Evolutionary conservation across 2,888 invertebrate species (phyloP).

Genomic region (Metallyticus violacea): DNA sequence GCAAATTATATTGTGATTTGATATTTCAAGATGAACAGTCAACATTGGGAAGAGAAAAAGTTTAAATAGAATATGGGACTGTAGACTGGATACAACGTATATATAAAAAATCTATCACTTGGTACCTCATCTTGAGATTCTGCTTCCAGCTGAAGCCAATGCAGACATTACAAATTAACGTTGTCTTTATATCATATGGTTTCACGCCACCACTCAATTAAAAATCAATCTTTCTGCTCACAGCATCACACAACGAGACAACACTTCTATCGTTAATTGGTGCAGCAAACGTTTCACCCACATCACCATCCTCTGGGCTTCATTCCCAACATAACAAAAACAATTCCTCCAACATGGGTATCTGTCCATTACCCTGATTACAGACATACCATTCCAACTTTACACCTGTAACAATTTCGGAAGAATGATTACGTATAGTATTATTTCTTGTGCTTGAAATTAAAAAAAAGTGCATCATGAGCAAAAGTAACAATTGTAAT

Average conservation of each 20-base stretch:
- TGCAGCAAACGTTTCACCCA: background rate
- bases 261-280: slow-evolving; percentile 6
- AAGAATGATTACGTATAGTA: slow-evolving; percentile 31
- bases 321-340: slow-evolving; percentile 4
- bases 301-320: background rate
- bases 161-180: background rate
- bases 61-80: slow-evolving; percentile 28
- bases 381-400: background rate
- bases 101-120: slow-evolving; percentile 26
- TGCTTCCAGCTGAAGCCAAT: slow-evolving; percentile 4
- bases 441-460: slow-evolving; percentile 32
- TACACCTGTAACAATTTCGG: slow-evolving; percentile 18
- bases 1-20: background rate
- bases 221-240: slow-evolving; percentile 6
- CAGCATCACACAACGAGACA: slow-evolving; percentile 16
- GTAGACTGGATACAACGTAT: slow-evolving; percentile 23
- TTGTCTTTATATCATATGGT: background rate
- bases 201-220: background rate
- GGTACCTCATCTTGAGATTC: slow-evolving; percentile 21
- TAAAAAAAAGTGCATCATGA: slow-evolving; percentile 33
- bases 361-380: background rate
- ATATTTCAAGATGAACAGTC: slow-evolving; percentile 7
- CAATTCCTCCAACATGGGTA: background rate
- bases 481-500: slow-evolving; percentile 27
- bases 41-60: slow-evolving; percentile 25